Conservation (phyloP, 2,113 vertebrate species). For the Dolichallabes microphthalmus region DNA sequence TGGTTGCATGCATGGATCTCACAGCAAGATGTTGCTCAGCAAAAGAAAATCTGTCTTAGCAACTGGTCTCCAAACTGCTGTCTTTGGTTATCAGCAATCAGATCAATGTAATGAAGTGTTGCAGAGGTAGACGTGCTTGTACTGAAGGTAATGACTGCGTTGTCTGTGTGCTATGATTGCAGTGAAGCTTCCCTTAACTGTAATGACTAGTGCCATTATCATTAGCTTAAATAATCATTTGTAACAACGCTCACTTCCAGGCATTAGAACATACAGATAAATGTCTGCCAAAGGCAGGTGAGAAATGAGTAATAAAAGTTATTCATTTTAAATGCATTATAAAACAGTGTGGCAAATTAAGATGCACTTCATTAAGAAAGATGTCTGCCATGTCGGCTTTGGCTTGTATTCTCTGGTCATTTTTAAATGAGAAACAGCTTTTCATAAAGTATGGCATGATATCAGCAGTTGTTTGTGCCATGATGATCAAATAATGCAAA, state of each 20-base stretch:
- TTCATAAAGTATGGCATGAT: conserved; percentile 4
- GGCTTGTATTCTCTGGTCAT: background rate
- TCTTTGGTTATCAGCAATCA: background rate
- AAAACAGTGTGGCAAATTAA: background rate
- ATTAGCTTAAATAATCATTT: conserved; percentile 11
- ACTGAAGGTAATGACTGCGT: background rate
- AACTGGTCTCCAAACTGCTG: background rate
- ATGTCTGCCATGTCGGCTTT: background rate
- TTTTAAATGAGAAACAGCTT: background rate
- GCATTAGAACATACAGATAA: background rate
- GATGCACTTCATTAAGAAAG: background rate
- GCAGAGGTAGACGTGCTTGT: background rate
- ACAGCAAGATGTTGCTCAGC: background rate
- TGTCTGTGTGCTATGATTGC: background rate
- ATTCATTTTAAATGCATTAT: background rate
- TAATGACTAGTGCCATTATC: background rate
- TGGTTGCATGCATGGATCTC: background rate
- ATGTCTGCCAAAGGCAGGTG: background rate
- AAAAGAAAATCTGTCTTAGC: background rate
- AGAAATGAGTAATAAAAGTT: background rate
- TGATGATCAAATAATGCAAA: background rate
- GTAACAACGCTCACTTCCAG: background rate
- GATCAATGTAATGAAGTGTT: background rate
- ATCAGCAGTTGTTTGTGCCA: background rate
- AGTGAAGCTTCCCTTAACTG: background rate